Evolutionary conservation across 2,113 vertebrate species (phyloP).

Genomic region (Anser cygnoides): DNA sequence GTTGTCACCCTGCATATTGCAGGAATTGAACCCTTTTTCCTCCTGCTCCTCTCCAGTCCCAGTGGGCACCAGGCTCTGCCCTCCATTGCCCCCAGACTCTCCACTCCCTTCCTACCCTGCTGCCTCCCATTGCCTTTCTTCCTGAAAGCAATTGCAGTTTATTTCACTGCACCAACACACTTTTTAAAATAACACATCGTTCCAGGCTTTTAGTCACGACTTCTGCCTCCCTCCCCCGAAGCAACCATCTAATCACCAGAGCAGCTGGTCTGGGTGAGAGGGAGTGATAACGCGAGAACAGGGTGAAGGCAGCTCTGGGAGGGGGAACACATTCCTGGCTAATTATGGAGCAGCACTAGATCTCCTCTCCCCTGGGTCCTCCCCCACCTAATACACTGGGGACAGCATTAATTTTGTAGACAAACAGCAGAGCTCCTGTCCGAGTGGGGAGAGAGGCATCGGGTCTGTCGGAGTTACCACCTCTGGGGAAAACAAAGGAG

Average conservation of each 20-base stretch:
- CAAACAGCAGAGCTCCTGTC: slow-evolving; percentile 15
- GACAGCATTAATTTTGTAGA: slow-evolving; percentile 23
- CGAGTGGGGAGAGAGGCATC: not conserved
- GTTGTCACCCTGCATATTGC: not conserved
- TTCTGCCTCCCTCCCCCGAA: slow-evolving; percentile 48
- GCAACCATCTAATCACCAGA: slow-evolving; percentile 58
- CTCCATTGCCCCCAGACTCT: not conserved
- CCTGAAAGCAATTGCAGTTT: slow-evolving; percentile 32
- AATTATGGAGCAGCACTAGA: slow-evolving; percentile 9
- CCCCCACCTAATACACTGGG: slow-evolving; percentile 5
- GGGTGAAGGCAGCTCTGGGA: slow-evolving; percentile 42
- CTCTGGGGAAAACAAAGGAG: slow-evolving; percentile 32
- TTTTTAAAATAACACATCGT: slow-evolving; percentile 73
- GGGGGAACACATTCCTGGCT: slow-evolving; percentile 35
- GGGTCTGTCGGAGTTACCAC: not conserved
- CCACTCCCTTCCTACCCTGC: not conserved
- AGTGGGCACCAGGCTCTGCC: not conserved
- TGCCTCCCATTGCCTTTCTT: not conserved
- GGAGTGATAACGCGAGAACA: slow-evolving; percentile 43
- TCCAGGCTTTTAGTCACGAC: slow-evolving; percentile 70
- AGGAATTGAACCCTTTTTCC: not conserved
- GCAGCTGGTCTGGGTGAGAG: slow-evolving; percentile 64
- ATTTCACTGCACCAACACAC: slow-evolving; percentile 27
- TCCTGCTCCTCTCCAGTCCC: not conserved
- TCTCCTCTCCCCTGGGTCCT: not conserved